phyloP scores from a whole-genome alignment of 2,797 vertebrate species.

The Staurois parvus region DNA sequence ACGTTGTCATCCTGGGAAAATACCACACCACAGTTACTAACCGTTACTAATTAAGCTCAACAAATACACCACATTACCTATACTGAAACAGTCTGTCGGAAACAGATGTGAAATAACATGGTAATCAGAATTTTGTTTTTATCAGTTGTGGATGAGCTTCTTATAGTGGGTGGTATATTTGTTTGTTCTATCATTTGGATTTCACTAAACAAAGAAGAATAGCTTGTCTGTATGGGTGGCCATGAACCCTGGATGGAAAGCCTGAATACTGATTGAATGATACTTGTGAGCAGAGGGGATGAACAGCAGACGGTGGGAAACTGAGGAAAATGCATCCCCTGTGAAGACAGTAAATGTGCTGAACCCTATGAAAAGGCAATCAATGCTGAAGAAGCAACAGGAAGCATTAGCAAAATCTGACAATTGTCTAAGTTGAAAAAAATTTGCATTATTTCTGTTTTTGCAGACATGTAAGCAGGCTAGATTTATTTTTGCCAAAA shows the following conservation, averaged over 20 bases:
- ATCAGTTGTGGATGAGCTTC: slow-evolving; percentile 5
- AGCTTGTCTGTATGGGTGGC: slow-evolving; percentile 46
- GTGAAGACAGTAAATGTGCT: slow-evolving; percentile 29
- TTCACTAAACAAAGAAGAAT: slow-evolving; percentile 33
- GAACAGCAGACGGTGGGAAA: slow-evolving; percentile 36
- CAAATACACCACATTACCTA: no score
- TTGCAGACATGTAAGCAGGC: background rate
- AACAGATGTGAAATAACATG: slow-evolving; percentile 5
- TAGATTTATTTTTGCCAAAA: no score
- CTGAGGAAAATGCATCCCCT: slow-evolving; percentile 13
- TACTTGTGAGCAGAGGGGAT: slow-evolving; percentile 4
- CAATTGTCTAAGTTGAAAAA: slow-evolving; percentile 12
- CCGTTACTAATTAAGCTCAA: no score
- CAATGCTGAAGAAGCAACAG: slow-evolving; percentile 11
- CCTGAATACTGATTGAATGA: slow-evolving; percentile 32
- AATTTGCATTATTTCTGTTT: background rate
- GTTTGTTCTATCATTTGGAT: slow-evolving; percentile 35
- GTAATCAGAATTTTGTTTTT: background rate
- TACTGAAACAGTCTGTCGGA: background rate
- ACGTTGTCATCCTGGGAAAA: no score
- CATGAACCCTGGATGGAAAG: slow-evolving; percentile 11
- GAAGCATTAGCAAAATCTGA: slow-evolving; percentile 16
- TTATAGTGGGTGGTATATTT: slow-evolving; percentile 42
- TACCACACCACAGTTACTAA: no score
- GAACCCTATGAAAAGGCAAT: slow-evolving; percentile 33